Evolutionary conservation across 2,797 vertebrate genomes (phyloP), one percentile per base, ranked within the genome.

Genomic region (Xenentodon cancila): DNA sequence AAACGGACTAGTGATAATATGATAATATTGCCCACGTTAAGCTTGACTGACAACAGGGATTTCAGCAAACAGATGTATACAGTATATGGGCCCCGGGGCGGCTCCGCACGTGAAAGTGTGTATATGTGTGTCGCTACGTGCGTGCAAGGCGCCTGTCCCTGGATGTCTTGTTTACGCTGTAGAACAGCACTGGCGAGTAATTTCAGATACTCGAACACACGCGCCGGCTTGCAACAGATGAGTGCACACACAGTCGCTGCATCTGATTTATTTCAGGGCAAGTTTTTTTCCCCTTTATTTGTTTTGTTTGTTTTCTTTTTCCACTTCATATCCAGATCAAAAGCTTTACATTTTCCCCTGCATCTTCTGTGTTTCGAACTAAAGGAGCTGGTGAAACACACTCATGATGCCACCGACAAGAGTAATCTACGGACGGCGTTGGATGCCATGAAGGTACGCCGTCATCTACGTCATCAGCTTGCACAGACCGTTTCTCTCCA

Each of bases 341-440:
- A 42, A 72, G 67, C 49, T n/a, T 70, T n/a, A 42, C 4, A 37
- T 45, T 3, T 20, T 18, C 20, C 20, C 13, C 2, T 48, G n/a
- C 13, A 42, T 46, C 34, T n/a, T 50, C 15, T 0, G 0, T 43
- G 19, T 45, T 49, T 21, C 45, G 57, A 73, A 71, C 50, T 42
- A 75, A 57, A 99, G 97, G 97, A 99, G 77, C 93, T 99, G 81
- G 93, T 98, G 45, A 99, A 98, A 79, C 97, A 99, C 77, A 99
- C 97, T 55, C 92, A 92, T 0, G 96, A 99, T 44, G 45, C 86
- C 32, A 51, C 73, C 0, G 95, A 98, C 61, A 99, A 99, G 81
- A 90, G 83, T 7, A 97, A 99, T 69, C 90, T 99, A 25, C 94
- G 95, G 54, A 88, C 85, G 57, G 96, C 97, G 0, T 91, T 99